Evolutionary conservation across 2,888 invertebrate genomes (phyloP).

Genomic region (Seira sanloemensis): DNA sequence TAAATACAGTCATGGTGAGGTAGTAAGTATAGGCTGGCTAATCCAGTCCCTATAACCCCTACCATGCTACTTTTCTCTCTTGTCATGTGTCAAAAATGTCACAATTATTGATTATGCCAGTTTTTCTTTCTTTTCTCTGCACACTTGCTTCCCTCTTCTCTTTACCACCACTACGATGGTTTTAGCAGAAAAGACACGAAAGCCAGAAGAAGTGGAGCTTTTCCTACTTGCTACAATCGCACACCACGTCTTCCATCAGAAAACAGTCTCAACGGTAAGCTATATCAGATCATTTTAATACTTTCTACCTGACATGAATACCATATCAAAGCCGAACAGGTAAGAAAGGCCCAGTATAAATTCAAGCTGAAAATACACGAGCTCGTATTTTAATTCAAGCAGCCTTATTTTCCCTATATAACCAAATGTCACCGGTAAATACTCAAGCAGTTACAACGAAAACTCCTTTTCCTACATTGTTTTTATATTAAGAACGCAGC

Average conservation of each 20-base stretch:
- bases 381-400: background rate
- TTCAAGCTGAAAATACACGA: too few species aligned
- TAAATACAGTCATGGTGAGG: background rate
- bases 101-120: slow-evolving; percentile 42
- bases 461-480: background rate
- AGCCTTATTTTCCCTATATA: background rate
- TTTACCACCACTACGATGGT: too few species aligned
- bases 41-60: background rate
- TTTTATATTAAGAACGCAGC: background rate
- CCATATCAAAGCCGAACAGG: background rate
- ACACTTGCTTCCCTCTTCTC: too few species aligned
- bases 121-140: slow-evolving; percentile 22
- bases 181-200: too few species aligned
- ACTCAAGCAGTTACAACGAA: too few species aligned
- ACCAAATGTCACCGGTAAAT: background rate
- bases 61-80: background rate
- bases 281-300: background rate
- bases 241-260: background rate
- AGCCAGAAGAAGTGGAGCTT: background rate
- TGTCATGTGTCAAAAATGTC: slow-evolving; percentile 34
- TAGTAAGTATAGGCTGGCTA: background rate
- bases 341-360: too few species aligned
- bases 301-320: background rate
- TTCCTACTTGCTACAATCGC: background rate
- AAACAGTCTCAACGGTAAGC: background rate